Evolutionary conservation across 2,888 invertebrate genomes (phyloP).

Genomic region (Sthenelais limicola): DNA sequence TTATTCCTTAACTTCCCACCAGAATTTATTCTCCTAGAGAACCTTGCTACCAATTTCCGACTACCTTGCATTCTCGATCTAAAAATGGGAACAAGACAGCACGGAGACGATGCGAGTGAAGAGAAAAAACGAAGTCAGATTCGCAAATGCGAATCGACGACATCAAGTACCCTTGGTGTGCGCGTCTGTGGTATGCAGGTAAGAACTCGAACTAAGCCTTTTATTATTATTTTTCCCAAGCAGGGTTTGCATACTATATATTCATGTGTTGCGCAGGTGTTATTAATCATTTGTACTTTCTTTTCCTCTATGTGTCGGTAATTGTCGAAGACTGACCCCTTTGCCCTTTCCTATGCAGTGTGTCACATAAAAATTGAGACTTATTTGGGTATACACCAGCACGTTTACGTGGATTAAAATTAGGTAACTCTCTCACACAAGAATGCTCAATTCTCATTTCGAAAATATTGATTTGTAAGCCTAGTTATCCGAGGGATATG

Average conservation of each 20-base stretch:
- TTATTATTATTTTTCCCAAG: not conserved
- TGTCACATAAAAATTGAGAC: too few relatives aligned
- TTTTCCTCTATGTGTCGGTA: too few relatives aligned
- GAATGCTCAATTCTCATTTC: too few relatives aligned
- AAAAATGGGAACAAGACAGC: constrained; percentile 76
- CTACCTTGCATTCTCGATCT: constrained; percentile 76
- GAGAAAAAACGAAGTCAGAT: constrained; percentile 74
- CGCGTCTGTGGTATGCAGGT: constrained; percentile 73
- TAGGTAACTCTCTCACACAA: too few relatives aligned
- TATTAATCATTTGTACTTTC: too few relatives aligned
- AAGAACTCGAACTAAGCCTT: not conserved
- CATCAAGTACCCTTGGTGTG: constrained; percentile 75
- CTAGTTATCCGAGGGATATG: too few relatives aligned
- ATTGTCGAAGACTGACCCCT: too few relatives aligned
- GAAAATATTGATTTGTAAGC: too few relatives aligned
- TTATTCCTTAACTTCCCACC: constrained; percentile 34
- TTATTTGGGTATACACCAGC: too few relatives aligned
- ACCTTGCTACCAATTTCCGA: constrained; percentile 75
- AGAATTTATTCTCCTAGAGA: constrained; percentile 77
- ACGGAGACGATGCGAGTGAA: constrained; percentile 75
- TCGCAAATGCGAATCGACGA: constrained; percentile 74
- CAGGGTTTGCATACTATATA: not conserved
- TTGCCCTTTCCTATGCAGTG: too few relatives aligned
- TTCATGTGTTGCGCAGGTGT: too few relatives aligned
- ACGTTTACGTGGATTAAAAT: too few relatives aligned